Base-by-base conservation (phyloP, 2,797 vertebrate genomes). In the Triplophysa yarkandensis region DNA sequence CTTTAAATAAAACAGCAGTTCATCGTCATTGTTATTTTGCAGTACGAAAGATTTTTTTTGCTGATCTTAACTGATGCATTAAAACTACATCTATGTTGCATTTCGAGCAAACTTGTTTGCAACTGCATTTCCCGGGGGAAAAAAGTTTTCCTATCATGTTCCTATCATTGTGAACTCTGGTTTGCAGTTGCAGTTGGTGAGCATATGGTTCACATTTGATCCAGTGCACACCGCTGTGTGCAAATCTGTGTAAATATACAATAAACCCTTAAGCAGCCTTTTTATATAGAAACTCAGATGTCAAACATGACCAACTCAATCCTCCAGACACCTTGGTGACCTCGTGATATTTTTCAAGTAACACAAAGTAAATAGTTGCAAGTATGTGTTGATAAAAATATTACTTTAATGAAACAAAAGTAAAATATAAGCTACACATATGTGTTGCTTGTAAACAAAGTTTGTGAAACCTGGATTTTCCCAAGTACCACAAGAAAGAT, bases 401-500 rank as follows among this genome's bases (percentile, higher is more conserved):
- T 27, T 28, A 17, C 4, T 16, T 32, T 13, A 60, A 23, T 32
- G 34, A 4, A 60, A 25, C 46, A 4, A 27, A 34, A 19, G 25
- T 52, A 9, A 14, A 46, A 32, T 6, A 46, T 23, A 11, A 23
- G 23, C n/a, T 4, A 17, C 21, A 76, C 8, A 16, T 9, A 54
- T 43, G 6, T 32, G n/a, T 6, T 48, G n/a, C 62, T n/a, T 0
- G 34, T 28, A 73, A 63, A 73, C 74, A 77, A 65, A n/a, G n/a
- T n/a, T 27, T 80, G 50, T 34, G 41, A 9, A 65, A 55, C 41
- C 44, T 21, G 10, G 28, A 66, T 7, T 16, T 14, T 58, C 44
- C 3, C 17, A 69, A 64, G 48, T 63, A 32, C 61, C n/a, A n/a
- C n/a, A n/a, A 46, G 28, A 32, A 58, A 77, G 70, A 77, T 74